Evolutionary conservation across 2,888 invertebrate genomes (phyloP).

Genomic region (Heliconius sara): DNA sequence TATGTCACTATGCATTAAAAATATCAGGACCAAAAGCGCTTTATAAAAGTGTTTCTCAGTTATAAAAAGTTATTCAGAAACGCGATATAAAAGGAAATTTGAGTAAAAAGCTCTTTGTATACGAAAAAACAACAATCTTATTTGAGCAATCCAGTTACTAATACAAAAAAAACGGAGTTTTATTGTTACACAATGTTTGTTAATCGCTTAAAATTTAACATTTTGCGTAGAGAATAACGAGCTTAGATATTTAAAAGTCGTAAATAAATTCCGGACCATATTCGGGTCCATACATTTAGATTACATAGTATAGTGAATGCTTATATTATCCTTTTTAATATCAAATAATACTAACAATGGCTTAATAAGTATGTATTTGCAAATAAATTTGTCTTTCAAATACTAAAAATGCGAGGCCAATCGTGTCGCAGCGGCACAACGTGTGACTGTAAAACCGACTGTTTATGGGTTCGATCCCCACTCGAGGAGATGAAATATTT

Average conservation of each 20-base stretch:
- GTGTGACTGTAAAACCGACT: too few species aligned
- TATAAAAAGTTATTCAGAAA: background rate
- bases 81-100: background rate
- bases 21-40: background rate
- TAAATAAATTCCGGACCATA: constrained; percentile 1
- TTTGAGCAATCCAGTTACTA: too few species aligned
- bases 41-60: background rate
- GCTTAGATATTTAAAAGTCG: constrained; percentile 3
- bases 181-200: too few species aligned
- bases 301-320: background rate
- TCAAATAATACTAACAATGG: background rate
- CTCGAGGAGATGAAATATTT: too few species aligned
- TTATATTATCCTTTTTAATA: background rate
- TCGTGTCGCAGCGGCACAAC: too few species aligned
- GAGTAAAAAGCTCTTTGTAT: too few species aligned
- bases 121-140: too few species aligned
- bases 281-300: constrained; percentile 9
- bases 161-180: too few species aligned
- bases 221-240: constrained; percentile 16
- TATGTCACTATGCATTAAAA: background rate
- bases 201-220: background rate
- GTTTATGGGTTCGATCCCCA: too few species aligned
- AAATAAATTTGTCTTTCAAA: too few species aligned
- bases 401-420: too few species aligned
- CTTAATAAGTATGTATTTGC: background rate